Evolutionary conservation across 2,113 vertebrate genomes (phyloP), one percentile per base, ranked within the genome.

Genomic region (Dicerorhinus sumatrensis): DNA sequence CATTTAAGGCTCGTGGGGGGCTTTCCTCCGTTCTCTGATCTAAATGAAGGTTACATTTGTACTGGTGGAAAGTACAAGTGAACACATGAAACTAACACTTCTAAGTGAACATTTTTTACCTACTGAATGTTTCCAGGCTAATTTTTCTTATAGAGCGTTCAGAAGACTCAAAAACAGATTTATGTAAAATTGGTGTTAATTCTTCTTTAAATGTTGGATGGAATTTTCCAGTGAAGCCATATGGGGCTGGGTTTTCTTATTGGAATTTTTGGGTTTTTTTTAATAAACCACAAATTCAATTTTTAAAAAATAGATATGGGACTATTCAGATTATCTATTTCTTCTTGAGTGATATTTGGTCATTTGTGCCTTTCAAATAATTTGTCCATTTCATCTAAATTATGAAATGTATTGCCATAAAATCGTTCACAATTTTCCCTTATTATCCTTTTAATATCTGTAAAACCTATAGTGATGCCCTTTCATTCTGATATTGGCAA

Each of bases 291-390:
- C 25, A 36, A 56, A 5, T 75, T 75, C 29, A 75, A 10, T n/a
- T 88, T 83, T 83, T 39, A 18, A 84, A 81, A 70, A 89, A 60
- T 70, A 72, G 31, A 4, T 72, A 54, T 13, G 13, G 77, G 46
- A 60, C 29, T 73, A 36, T 92, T 67, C 7, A 51, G 48, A 2
- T 87, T 48, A 67, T 36, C 27, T 33, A 5, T 48, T 96, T 91
- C 73, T 86, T 95, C 25, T 90, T 72, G n/a, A 82, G 46, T 77
- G 33, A 79, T 94, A 96, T 76, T 92, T 95, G 21, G 10, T 91
- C 67, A 25, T 82, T 54, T 76, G 14, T 65, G 18, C 3, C 13
- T 89, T 97, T 97, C 70, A 77, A 58, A 76, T 75, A n/a, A 83
- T 65, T 67, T 69, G 20, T 76, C 7, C 33, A n/a, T 63, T 96